Base-by-base conservation (phyloP, 2,888 invertebrate species). In the Beris morrisii region DNA sequence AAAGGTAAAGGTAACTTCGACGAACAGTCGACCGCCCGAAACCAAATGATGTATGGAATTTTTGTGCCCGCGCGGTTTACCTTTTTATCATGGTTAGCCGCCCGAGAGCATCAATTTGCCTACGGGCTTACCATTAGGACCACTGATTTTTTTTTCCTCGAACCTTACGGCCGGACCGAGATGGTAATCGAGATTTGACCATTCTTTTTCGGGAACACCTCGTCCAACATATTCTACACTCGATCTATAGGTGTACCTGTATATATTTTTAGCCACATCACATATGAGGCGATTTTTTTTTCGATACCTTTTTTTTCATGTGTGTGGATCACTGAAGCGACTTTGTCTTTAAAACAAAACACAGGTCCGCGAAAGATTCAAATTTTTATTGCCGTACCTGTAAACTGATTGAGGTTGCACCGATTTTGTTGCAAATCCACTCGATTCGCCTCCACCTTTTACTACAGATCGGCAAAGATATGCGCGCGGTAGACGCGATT, bases 141-240 rank as follows among this genome's bases (percentile, higher is more conserved):
- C 12, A 52, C 38, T 9, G 38, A 7, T 38, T 38, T 38, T 38
- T 38, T 31, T 53, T 50, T 50, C 28, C 22, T 28, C 12, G 57
- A 44, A 57, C 44, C 58, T 12, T 59, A 46, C 46, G 48, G 31
- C 31, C 31, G 22, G 28, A 45, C 46, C 38, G n/a, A 46, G 58
- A 59, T 59, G 48, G 31, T 48, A 59, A 59, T 59, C 58, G n/a
- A 56, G 46, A 30, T 15, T 6, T 31, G 48, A 46, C 31, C 46
- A 59, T 30, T 59, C 46, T 2, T 59, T 59, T 31, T 6, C 31
- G 46, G 30, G 48, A 48, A 59, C 48, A 59, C 32, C 48, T 59
- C 30, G 58, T 38, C 38, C 38, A 38, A 38, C 38, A 38, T 38
- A 22, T 38, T 38, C 38, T 22, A 22, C 22, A 22, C 22, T 22